phyloP scores from a whole-genome alignment of 2,797 vertebrate species.

The Hoplostethus mediterraneus region DNA sequence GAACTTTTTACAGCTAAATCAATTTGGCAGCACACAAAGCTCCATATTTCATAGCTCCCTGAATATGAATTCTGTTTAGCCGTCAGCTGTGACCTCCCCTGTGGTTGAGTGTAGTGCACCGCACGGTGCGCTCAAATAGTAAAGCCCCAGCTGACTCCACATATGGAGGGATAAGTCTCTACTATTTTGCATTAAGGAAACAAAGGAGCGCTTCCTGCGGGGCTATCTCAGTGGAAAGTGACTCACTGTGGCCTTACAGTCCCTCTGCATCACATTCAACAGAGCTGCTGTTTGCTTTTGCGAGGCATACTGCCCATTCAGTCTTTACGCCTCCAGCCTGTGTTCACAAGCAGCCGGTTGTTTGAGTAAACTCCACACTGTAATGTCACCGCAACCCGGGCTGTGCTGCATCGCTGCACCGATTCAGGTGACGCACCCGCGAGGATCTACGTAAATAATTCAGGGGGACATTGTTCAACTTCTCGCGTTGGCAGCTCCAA shows the following conservation, averaged over 20 bases:
- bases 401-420: slow-evolving; percentile 47
- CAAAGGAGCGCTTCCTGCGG: slow-evolving; percentile 42
- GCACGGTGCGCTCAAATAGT: slow-evolving; percentile 52
- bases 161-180: slow-evolving; percentile 30
- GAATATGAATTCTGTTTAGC: slow-evolving; percentile 72
- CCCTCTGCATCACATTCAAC: slow-evolving; percentile 50
- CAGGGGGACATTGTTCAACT: neutral
- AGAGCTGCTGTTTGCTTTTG: slow-evolving; percentile 61
- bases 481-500: no score
- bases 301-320: slow-evolving; percentile 56
- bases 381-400: slow-evolving; percentile 54
- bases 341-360: slow-evolving; percentile 64
- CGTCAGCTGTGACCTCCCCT: slow-evolving; percentile 73
- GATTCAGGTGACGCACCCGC: slow-evolving; percentile 36
- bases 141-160: slow-evolving; percentile 27
- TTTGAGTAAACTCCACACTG: slow-evolving; percentile 53
- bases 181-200: slow-evolving; percentile 50
- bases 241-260: slow-evolving; percentile 57
- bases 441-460: slow-evolving; percentile 43
- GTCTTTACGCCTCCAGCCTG: slow-evolving; percentile 56
- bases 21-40: slow-evolving; percentile 77
- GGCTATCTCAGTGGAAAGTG: slow-evolving; percentile 45
- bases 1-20: slow-evolving; percentile 78
- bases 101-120: slow-evolving; percentile 60
- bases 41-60: slow-evolving; percentile 71